These are phyloP conservation scores for Neosalanx taihuensis DNA, from an alignment of 2,797 vertebrate species.

Conservation along the genomic window DNA sequence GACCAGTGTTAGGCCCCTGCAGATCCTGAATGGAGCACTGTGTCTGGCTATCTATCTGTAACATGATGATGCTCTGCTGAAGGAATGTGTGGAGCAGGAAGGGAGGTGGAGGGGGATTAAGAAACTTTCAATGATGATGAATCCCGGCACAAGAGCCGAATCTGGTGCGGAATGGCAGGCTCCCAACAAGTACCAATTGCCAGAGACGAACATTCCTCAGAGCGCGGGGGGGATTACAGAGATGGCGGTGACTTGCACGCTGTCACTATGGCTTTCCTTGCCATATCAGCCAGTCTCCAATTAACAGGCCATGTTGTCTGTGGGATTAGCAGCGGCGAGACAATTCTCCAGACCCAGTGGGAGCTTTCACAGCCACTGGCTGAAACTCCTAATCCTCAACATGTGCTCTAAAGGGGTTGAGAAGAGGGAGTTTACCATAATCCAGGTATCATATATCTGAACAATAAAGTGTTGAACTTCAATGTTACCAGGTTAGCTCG, in stretches of 20 bases:
- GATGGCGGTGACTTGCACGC: slow-evolving; percentile 48
- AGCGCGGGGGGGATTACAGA: slow-evolving; percentile 52
- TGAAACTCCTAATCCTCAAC: slow-evolving; percentile 56
- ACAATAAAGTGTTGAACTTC: slow-evolving; percentile 39
- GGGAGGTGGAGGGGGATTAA: slow-evolving; percentile 5
- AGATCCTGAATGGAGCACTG: neutral
- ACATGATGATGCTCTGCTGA: neutral
- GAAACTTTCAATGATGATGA: neutral
- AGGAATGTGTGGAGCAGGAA: slow-evolving; percentile 1
- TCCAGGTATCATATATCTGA: slow-evolving; percentile 66
- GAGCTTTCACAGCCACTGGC: slow-evolving; percentile 58
- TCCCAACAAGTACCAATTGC: slow-evolving; percentile 17
- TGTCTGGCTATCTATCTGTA: neutral
- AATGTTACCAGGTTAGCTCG: slow-evolving; percentile 30
- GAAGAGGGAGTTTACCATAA: slow-evolving; percentile 53
- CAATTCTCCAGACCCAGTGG: slow-evolving; percentile 33
- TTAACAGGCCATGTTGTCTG: slow-evolving; percentile 63
- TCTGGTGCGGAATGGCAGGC: slow-evolving; percentile 22
- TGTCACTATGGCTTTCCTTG: slow-evolving; percentile 50
- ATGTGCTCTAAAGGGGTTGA: slow-evolving; percentile 46
- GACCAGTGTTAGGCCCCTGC: neutral
- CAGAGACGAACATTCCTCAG: slow-evolving; percentile 51
- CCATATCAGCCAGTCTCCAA: slow-evolving; percentile 61
- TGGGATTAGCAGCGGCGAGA: slow-evolving; percentile 55
- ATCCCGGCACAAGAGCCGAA: slow-evolving; percentile 2